Evolutionary conservation across 1,140 invertebrate species (phyloP).

Genomic region (Solenopsis fugax): DNA sequence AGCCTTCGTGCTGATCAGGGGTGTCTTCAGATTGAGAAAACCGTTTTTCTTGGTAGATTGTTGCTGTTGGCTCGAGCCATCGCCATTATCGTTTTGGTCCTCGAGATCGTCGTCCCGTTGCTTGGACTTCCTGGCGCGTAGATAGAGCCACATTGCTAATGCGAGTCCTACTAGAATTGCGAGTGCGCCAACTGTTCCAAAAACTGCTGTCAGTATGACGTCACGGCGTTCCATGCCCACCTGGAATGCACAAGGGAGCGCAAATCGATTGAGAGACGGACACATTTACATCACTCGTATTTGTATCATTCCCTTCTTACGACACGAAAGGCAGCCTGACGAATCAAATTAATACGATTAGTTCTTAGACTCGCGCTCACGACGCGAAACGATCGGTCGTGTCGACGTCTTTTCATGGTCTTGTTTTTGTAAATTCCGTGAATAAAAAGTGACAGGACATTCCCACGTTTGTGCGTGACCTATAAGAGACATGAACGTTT

Average conservation of each 20-base stretch:
- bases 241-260: conserved; percentile 75
- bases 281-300: conserved; percentile 4
- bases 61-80: conserved; percentile 71
- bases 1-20: conserved; percentile 90
- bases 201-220: conserved; percentile 86
- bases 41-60: conserved; percentile 87
- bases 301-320: not conserved
- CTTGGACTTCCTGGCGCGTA: conserved; percentile 84
- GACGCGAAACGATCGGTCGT: not conserved
- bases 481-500: not conserved
- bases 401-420: not conserved
- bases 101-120: conserved; percentile 82
- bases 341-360: not conserved
- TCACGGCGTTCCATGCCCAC: conserved; percentile 86
- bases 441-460: conserved; percentile 5
- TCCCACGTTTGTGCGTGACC: not conserved
- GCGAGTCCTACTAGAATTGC: conserved; percentile 84
- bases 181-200: conserved; percentile 85
- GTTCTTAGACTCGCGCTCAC: not conserved
- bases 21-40: conserved; percentile 92
- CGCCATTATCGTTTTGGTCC: conserved; percentile 78
- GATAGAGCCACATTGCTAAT: conserved; percentile 85
- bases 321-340: not conserved
- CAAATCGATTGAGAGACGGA: conserved; percentile 27
- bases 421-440: not conserved